These are phyloP conservation scores for Vanessa cardui DNA, from an alignment of 2,888 invertebrate species.

Conservation along the genomic window DNA sequence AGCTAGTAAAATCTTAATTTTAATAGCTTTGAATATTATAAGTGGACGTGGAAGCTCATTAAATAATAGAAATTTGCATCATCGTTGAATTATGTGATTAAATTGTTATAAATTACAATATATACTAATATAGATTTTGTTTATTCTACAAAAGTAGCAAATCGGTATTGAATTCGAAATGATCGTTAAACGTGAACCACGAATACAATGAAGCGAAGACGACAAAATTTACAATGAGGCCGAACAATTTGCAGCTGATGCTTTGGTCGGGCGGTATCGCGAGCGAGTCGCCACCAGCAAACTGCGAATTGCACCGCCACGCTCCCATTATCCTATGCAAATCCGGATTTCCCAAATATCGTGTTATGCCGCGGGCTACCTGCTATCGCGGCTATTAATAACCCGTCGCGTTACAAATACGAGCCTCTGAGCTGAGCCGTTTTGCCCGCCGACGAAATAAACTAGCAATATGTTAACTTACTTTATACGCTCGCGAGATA, in stretches of 20 bases:
- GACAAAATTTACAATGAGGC: constrained; percentile 10
- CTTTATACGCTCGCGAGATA: constrained; percentile 44
- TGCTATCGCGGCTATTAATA: constrained; percentile 79
- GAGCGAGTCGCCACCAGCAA: constrained; percentile 47
- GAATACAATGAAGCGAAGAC: neutral
- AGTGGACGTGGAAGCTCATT: neutral
- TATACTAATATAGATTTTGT: neutral
- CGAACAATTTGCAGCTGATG: constrained; percentile 10
- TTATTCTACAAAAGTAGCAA: neutral
- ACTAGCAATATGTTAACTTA: constrained; percentile 67
- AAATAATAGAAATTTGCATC: neutral
- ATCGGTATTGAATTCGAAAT: neutral
- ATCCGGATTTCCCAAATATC: constrained; percentile 80
- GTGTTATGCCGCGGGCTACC: constrained; percentile 72
- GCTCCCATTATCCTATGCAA: constrained; percentile 79
- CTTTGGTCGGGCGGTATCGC: constrained; percentile 5
- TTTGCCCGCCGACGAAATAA: constrained; percentile 69
- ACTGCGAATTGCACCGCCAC: constrained; percentile 56
- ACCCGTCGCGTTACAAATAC: constrained; percentile 73
- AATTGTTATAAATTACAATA: neutral
- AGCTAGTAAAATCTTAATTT: neutral
- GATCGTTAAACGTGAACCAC: neutral
- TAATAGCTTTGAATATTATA: neutral
- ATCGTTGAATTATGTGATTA: neutral
- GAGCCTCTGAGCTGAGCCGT: constrained; percentile 60